These are phyloP conservation scores for Biston betularia DNA, from an alignment of 2,888 invertebrate genomes.

Conservation along the genomic window DNA sequence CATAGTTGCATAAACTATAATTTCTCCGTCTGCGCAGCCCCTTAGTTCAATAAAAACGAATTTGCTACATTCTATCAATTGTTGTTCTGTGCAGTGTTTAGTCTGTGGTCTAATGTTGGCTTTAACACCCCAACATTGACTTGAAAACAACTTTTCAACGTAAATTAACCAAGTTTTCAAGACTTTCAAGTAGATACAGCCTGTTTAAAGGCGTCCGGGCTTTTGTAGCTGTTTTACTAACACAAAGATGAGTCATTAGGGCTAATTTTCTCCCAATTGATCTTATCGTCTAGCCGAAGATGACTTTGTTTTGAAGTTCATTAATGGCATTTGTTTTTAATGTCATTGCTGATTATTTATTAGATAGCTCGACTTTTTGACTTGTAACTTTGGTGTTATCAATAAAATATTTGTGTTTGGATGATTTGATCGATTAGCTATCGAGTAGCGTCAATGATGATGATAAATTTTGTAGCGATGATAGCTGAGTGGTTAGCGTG, in stretches of 20 bases:
- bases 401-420: no score
- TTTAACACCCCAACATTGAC: slow-evolving; percentile 17
- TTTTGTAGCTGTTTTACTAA: slow-evolving; percentile 18
- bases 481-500: no score
- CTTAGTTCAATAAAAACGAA: background rate
- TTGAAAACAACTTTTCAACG: slow-evolving; percentile 21
- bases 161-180: slow-evolving; percentile 28
- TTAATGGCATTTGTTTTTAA: background rate
- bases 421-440: no score
- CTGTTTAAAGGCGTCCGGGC: slow-evolving; percentile 4
- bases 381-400: no score
- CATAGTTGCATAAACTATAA: no score
- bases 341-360: background rate
- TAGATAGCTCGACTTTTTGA: background rate
- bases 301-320: background rate
- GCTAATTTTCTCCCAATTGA: slow-evolving; percentile 1
- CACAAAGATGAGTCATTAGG: slow-evolving; percentile 2
- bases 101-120: slow-evolving; percentile 6
- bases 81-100: background rate
- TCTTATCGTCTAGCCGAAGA: background rate
- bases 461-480: no score
- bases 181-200: slow-evolving; percentile 6
- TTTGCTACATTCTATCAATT: background rate
- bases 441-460: no score
- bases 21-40: no score